phyloP scores from a whole-genome alignment of 2,888 invertebrate species.

The Podotricha telesiphe region DNA sequence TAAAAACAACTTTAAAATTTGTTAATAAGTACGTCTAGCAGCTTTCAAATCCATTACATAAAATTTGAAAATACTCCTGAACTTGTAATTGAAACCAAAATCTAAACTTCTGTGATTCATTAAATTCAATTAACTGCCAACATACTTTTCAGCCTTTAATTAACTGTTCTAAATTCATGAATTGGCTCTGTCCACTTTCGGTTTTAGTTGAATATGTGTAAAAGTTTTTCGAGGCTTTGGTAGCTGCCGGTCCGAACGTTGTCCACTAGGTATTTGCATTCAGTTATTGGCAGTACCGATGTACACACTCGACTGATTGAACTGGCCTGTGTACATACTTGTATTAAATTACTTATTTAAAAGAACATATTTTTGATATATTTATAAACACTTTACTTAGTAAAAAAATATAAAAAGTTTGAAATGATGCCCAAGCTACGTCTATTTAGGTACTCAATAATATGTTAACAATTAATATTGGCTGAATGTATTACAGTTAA shows the following conservation, averaged over 20 bases:
- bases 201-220: conserved; percentile 54
- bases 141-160: conserved; percentile 46
- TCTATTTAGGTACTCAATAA: too few relatives aligned
- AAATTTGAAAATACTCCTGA: conserved; percentile 35
- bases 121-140: conserved; percentile 32
- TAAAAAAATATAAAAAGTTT: too few relatives aligned
- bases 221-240: conserved; percentile 54
- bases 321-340: conserved; percentile 57
- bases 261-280: conserved; percentile 75
- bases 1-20: neutral
- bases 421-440: too few relatives aligned
- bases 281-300: conserved; percentile 74
- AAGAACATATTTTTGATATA: neutral
- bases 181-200: conserved; percentile 47
- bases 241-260: conserved; percentile 51
- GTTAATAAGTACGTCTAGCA: neutral
- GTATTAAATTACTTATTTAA: conserved; percentile 44
- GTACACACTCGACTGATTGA: conserved; percentile 77
- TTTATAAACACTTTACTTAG: too few relatives aligned
- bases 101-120: conserved; percentile 29
- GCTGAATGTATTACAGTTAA: too few relatives aligned
- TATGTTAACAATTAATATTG: too few relatives aligned
- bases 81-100: conserved; percentile 35
- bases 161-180: conserved; percentile 53
- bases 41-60: conserved; percentile 40